Percentiles rank a stretch among this genome's conserved stretches.
Evolutionary conservation across 2,888 invertebrate genomes (phyloP).

Genomic region (Pachydiplax longipennis): DNA sequence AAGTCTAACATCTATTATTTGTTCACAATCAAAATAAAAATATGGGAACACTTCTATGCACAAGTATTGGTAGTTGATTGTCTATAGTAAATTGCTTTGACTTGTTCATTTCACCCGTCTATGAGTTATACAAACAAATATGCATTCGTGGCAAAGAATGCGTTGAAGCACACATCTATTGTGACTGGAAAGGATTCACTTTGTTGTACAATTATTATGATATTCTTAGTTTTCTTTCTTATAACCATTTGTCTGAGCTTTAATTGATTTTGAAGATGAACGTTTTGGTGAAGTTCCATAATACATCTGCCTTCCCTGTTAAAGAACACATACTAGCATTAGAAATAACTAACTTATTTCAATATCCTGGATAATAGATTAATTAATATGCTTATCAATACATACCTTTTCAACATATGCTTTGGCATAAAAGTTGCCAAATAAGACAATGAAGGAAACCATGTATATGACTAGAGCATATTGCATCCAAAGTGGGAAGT

Average conservation of each 20-base stretch:
- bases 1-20: conserved; percentile 2
- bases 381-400: conserved; percentile 17
- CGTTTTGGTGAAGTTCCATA: conserved; percentile 10
- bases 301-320: conserved; percentile 4
- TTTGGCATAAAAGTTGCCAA: conserved; percentile 86
- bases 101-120: conserved; percentile 26
- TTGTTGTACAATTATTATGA: neutral
- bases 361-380: too few relatives aligned
- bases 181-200: neutral
- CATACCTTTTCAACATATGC: conserved; percentile 75
- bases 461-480: conserved; percentile 85
- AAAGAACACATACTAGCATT: neutral
- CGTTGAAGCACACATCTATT: neutral
- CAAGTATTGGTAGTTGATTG: conserved; percentile 22
- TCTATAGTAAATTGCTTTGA: conserved; percentile 26
- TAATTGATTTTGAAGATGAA: neutral
- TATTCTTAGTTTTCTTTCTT: conserved; percentile 27
- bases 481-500: conserved; percentile 91
- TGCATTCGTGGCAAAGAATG: neutral
- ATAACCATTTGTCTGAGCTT: neutral
- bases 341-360: too few relatives aligned
- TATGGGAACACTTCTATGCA: conserved; percentile 14
- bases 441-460: conserved; percentile 85
- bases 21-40: neutral
- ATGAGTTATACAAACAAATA: conserved; percentile 8